Base-by-base conservation (phyloP, 35 echinoderm and acorn worm species). In the Amphiura filiformis region DNA sequence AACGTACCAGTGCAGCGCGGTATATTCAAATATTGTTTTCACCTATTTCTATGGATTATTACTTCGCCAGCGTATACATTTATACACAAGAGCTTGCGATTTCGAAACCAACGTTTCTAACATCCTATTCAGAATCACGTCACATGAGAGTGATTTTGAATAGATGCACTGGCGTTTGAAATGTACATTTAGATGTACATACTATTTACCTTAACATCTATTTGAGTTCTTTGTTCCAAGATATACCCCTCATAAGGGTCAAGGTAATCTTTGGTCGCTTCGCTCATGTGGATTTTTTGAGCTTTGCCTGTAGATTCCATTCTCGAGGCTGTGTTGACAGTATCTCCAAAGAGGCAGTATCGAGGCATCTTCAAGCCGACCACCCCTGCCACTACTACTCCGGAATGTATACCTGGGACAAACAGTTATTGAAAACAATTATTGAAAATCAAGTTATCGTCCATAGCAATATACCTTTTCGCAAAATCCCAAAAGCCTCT, bases 331-430 rank as follows among this genome's bases (percentile, higher is more conserved):
- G 96, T 98, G 82, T 98, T 98, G 15, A 98, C 96, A 0, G 96
- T 93, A 75, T 98, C 96, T 13, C 96, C 96, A 33, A 98, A 98
- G n/a, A 98, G 87, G 76, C 96, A 98, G 75, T 98, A 98, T 13
- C 96, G 75, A 7, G 96, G 96, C 96, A 98, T 98, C 90, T 98
- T 98, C 0, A 98, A 86, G 7, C 96, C 96, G 14, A 98, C 96
- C 1, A 98, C 96, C 13, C 96, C 96, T 20, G 96, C 96, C 39
- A 98, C 96, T 14, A 98, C 96, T 44, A 87, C 91, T 34, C 96
- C 96, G 22, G 92, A 88, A 80, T 98, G 96, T n/a, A 98, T 92
- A 33, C 96, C 96, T 98, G 44, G 17, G 64, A 0, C 13, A 36
- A n/a, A n/a, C n/a, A n/a, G n/a, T n/a, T 84, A 76, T 39, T 28